A percentile compares a stretch with the other conserved stretches of the same genome.
Conservation (phyloP, 2,113 vertebrate species). For the Lampris megalopsis region DNA sequence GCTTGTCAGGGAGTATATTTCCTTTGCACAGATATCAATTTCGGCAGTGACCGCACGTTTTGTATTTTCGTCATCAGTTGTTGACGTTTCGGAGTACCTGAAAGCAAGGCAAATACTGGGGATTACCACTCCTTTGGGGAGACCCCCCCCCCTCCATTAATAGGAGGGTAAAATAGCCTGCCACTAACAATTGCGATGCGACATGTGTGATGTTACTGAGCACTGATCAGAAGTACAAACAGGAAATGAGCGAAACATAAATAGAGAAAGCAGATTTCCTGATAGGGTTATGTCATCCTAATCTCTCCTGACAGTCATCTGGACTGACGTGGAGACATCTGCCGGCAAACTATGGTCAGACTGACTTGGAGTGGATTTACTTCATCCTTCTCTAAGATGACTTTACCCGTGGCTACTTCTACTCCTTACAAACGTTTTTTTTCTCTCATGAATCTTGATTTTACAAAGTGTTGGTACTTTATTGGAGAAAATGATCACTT, state of each 20-base stretch:
- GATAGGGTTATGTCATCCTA: conserved; percentile 37
- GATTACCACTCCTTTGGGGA: no score
- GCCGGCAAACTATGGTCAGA: conserved; percentile 30
- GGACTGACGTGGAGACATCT: conserved; percentile 57
- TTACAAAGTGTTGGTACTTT: no score
- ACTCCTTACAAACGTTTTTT: not conserved
- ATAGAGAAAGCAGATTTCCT: conserved; percentile 41
- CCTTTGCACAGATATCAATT: no score
- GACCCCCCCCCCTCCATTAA: no score
- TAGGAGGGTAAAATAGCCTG: conserved; percentile 23
- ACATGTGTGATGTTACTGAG: conserved; percentile 6
- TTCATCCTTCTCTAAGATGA: conserved; percentile 16
- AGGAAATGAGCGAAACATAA: conserved; percentile 26
- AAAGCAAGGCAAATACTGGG: no score
- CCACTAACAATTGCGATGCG: conserved; percentile 8
- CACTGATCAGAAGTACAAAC: conserved; percentile 40
- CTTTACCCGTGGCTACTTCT: conserved; percentile 5
- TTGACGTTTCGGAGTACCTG: no score
- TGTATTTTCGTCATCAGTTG: no score
- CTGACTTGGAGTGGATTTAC: conserved; percentile 40
- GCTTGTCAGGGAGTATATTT: no score
- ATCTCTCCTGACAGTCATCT: conserved; percentile 64
- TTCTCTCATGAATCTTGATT: no score
- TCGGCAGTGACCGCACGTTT: no score
- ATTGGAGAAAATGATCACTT: no score